These are phyloP conservation scores for Formica selysi DNA, from an alignment of 1,140 invertebrate genomes.

Conservation along the genomic window DNA sequence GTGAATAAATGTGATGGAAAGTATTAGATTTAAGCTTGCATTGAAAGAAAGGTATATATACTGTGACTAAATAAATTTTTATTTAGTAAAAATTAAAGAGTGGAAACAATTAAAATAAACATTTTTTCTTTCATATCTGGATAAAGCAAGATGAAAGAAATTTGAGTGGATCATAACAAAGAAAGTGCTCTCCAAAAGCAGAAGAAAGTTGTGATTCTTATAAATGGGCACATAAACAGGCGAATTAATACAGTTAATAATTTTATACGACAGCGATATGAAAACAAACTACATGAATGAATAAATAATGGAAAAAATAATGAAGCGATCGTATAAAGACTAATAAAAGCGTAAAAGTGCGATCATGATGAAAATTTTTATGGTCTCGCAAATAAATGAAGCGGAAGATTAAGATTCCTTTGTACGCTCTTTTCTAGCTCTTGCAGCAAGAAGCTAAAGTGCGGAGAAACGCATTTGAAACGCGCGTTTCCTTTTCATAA, in stretches of 20 bases:
- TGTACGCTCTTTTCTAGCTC: conserved; percentile 39
- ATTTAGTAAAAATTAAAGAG: background rate
- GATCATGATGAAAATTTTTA: background rate
- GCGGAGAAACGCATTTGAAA: background rate
- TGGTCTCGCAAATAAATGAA: conserved; percentile 14
- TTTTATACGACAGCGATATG: background rate
- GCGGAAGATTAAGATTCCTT: conserved; percentile 1
- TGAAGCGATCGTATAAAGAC: background rate
- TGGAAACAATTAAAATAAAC: background rate
- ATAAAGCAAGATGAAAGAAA: conserved; percentile 6
- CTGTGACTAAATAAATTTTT: background rate
- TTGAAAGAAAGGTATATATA: background rate
- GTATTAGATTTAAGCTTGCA: background rate
- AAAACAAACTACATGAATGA: background rate
- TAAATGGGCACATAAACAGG: background rate
- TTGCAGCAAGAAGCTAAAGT: background rate
- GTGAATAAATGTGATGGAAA: conserved; percentile 12
- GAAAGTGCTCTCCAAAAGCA: background rate
- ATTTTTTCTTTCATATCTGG: background rate
- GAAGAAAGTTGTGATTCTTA: background rate
- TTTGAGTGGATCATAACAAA: conserved; percentile 19
- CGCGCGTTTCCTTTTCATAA: conserved; percentile 28
- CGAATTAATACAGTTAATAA: background rate
- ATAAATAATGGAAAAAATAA: background rate
- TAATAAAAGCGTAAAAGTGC: background rate